Conservation (phyloP, 2,797 vertebrate genomes). For the Arrhamphus sclerolepis region DNA sequence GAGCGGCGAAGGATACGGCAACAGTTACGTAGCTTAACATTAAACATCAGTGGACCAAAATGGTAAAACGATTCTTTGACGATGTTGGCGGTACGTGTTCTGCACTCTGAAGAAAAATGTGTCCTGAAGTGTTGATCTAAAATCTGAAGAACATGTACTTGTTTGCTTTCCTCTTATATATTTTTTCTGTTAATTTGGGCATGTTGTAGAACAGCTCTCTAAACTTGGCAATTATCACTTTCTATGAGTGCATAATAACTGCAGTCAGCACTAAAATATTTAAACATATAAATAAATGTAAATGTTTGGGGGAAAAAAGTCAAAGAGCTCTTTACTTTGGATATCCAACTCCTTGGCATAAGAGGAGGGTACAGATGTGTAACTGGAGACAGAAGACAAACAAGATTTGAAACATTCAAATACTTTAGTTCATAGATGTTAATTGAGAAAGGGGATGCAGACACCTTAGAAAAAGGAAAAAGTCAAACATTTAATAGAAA, state of each 20-base stretch:
- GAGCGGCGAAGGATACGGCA: too few species aligned
- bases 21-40: too few species aligned
- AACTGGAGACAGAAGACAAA: too few species aligned
- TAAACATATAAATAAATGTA: constrained; percentile 39
- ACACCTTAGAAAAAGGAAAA: too few species aligned
- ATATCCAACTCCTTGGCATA: too few species aligned
- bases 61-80: constrained; percentile 14
- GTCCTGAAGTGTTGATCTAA: constrained; percentile 7
- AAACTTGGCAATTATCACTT: not conserved
- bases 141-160: not conserved
- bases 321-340: too few species aligned
- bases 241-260: not conserved
- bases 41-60: constrained; percentile 55
- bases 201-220: not conserved
- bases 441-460: too few species aligned
- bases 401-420: too few species aligned
- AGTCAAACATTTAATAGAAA: too few species aligned
- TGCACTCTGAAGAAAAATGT: constrained; percentile 8
- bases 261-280: not conserved
- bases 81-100: constrained; percentile 5
- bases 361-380: too few species aligned
- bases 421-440: too few species aligned
- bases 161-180: not conserved
- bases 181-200: constrained; percentile 14
- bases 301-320: constrained; percentile 12